Conservation (phyloP, 2,797 vertebrate genomes). For the Phyllotis vaccarum region DNA sequence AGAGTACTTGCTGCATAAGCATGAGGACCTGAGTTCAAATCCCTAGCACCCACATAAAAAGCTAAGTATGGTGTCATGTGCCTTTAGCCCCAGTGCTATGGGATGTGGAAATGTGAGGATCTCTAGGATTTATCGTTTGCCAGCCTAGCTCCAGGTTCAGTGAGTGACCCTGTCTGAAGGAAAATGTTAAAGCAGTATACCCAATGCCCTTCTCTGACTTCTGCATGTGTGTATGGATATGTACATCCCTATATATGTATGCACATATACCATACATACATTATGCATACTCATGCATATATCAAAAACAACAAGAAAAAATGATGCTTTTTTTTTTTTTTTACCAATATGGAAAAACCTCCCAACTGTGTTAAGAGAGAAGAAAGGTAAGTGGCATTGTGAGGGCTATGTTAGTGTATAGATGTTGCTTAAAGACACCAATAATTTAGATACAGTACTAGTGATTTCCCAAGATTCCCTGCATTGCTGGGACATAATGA, state of each 20-base stretch:
- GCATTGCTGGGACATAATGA: not conserved
- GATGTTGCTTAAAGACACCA: slow-evolving; percentile 51
- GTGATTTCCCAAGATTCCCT: slow-evolving; percentile 22
- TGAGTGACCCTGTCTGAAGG: not conserved
- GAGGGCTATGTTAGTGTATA: not conserved
- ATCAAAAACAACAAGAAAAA: not conserved
- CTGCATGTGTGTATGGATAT: not conserved
- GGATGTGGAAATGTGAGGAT: not conserved
- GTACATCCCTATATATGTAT: not conserved
- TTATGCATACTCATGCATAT: not conserved
- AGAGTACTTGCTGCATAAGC: not conserved
- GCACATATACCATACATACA: not conserved
- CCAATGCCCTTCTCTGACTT: not conserved
- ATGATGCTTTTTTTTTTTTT: not conserved
- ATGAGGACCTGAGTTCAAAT: not conserved
- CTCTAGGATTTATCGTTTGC: not conserved
- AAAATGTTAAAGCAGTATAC: not conserved
- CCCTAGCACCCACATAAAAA: not conserved
- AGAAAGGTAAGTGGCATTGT: not conserved
- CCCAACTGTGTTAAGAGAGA: slow-evolving; percentile 23
- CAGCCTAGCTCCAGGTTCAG: not conserved
- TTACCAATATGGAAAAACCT: slow-evolving; percentile 2
- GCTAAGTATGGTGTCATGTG: not conserved
- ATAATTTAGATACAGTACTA: not conserved
- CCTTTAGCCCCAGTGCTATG: not conserved